Percentiles rank a stretch among this genome's conserved stretches.
These are phyloP conservation scores for Perithous albicinctus DNA, from an alignment of 2,888 invertebrate species.

Conservation along the genomic window DNA sequence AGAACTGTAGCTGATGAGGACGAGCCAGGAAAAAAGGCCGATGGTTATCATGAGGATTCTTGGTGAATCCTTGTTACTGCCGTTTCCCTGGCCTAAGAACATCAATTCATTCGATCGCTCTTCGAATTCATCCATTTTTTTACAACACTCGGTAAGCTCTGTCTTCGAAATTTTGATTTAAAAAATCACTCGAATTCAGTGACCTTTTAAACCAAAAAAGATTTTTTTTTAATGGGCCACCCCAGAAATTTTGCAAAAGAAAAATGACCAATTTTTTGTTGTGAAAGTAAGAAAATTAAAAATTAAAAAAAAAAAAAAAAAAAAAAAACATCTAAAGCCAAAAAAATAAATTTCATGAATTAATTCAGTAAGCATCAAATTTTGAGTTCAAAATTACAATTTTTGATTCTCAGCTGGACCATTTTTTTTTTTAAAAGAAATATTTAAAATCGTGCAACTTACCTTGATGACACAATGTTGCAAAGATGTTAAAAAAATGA, in stretches of 20 bases:
- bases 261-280: too few relatives aligned
- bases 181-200: background rate
- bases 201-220: too few relatives aligned
- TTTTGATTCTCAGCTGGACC: too few relatives aligned
- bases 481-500: constrained; percentile 71
- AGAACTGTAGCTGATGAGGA: constrained; percentile 66
- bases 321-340: too few relatives aligned
- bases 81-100: constrained; percentile 55
- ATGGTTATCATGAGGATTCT: constrained; percentile 66
- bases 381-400: too few relatives aligned
- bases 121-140: background rate
- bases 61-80: constrained; percentile 36
- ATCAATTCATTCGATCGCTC: background rate
- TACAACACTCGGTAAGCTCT: background rate
- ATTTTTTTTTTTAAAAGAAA: too few relatives aligned
- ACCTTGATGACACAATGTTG: constrained; percentile 72
- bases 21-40: constrained; percentile 69
- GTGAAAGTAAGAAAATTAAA: too few relatives aligned
- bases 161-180: background rate
- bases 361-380: too few relatives aligned
- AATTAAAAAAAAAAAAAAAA: too few relatives aligned
- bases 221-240: too few relatives aligned
- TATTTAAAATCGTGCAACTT: constrained; percentile 5
- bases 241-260: too few relatives aligned
- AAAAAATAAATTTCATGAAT: too few relatives aligned